A percentile compares a stretch with the other conserved stretches of the same genome.
Conservation (phyloP, 2,797 vertebrate genomes). For the Oreonectes daqikongensis region DNA sequence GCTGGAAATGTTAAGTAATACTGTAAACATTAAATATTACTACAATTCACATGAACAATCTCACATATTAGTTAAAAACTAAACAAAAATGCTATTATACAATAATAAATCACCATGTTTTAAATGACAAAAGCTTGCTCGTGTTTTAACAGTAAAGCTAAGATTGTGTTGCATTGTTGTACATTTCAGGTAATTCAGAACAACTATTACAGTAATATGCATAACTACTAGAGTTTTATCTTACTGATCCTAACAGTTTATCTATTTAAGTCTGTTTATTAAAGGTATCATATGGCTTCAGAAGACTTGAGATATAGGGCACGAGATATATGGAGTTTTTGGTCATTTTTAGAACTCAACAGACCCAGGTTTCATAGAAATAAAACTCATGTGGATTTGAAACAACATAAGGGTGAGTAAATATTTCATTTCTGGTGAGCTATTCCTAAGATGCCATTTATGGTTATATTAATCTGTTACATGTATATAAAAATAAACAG, state of each 20-base stretch:
- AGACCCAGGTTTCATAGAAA: too few relatives aligned
- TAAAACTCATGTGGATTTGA: background rate
- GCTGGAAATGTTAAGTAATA: conserved; percentile 29
- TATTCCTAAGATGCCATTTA: conserved; percentile 1
- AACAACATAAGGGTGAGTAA: background rate
- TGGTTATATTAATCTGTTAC: background rate
- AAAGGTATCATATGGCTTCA: background rate
- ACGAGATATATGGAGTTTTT: background rate
- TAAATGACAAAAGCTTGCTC: background rate
- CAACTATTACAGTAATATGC: background rate
- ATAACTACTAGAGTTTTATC: background rate
- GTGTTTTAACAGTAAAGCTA: background rate
- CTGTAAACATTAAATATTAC: background rate
- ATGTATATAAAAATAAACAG: conserved; percentile 22
- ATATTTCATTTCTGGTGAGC: conserved; percentile 2
- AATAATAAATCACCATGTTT: background rate
- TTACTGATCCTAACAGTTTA: background rate
- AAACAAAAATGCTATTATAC: conserved; percentile 3
- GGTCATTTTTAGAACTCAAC: too few relatives aligned
- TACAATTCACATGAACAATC: background rate
- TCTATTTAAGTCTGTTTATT: background rate
- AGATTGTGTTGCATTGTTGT: background rate
- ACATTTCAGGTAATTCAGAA: background rate
- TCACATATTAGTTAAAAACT: background rate
- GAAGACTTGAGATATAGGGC: background rate